Evolutionary conservation across 2,113 vertebrate species (phyloP).

Genomic region (Pelodiscus sinensis): DNA sequence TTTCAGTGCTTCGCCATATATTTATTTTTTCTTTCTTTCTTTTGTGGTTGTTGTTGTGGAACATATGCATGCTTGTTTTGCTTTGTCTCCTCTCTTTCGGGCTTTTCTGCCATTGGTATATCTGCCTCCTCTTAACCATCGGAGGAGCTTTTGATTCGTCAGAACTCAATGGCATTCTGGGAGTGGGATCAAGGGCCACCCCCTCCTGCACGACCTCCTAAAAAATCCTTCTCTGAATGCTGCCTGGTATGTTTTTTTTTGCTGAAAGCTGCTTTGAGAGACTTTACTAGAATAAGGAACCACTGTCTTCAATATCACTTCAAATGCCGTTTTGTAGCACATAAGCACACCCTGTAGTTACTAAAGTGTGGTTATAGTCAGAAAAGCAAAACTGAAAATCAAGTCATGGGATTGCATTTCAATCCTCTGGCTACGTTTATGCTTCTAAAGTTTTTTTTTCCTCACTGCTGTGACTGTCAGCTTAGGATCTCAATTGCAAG

Average conservation of each 20-base stretch:
- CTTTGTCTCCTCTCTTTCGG: constrained; percentile 73
- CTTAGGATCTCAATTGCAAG: neutral
- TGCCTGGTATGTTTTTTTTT: constrained; percentile 92
- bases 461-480: neutral
- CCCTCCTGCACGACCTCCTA: constrained; percentile 88
- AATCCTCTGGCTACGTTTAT: neutral
- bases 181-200: constrained; percentile 91
- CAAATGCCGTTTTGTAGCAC: constrained; percentile 19
- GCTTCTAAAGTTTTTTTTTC: accelerated
- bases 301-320: neutral
- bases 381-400: constrained; percentile 23
- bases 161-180: constrained; percentile 95
- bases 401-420: neutral
- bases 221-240: constrained; percentile 95
- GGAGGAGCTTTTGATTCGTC: constrained; percentile 86
- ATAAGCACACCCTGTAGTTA: neutral
- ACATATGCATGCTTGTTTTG: constrained; percentile 84
- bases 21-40: constrained; percentile 36
- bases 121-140: constrained; percentile 82
- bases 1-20: constrained; percentile 47
- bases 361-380: constrained; percentile 61
- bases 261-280: constrained; percentile 63
- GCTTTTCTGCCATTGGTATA: constrained; percentile 61
- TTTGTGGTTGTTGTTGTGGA: constrained; percentile 38
- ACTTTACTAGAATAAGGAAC: constrained; percentile 35